These are phyloP conservation scores for Fragum fragum DNA, from an alignment of 2,888 invertebrate genomes.

Conservation along the genomic window DNA sequence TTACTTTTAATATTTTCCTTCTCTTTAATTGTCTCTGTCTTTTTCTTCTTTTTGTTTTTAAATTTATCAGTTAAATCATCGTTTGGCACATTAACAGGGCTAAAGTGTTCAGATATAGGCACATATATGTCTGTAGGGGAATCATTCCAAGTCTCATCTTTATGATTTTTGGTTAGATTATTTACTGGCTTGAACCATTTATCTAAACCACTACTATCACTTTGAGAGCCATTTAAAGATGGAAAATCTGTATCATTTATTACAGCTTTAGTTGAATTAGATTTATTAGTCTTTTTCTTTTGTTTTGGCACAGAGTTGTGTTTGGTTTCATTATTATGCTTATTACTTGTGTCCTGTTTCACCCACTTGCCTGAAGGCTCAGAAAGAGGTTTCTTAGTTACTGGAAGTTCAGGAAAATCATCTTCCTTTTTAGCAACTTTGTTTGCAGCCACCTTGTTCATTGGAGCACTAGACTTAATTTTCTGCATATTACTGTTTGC, in stretches of 20 bases:
- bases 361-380: constrained; percentile 26
- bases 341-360: not conserved
- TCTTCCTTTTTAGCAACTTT: constrained; percentile 38
- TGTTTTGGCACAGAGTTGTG: constrained; percentile 28
- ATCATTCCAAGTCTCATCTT: constrained; percentile 40
- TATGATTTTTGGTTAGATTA: not conserved
- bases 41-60: constrained; percentile 80
- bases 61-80: constrained; percentile 43
- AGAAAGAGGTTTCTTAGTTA: constrained; percentile 36
- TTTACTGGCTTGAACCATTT: constrained; percentile 31
- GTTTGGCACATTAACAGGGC: constrained; percentile 61
- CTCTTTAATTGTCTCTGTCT: constrained; percentile 59
- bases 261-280: constrained; percentile 4
- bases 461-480: not conserved
- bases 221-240: constrained; percentile 78
- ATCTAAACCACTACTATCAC: constrained; percentile 21
- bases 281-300: constrained; percentile 17
- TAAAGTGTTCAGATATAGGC: constrained; percentile 36
- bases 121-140: constrained; percentile 6
- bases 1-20: constrained; percentile 48
- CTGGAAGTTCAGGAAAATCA: constrained; percentile 65
- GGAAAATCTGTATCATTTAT: constrained; percentile 82
- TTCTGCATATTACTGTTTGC: not conserved
- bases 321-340: constrained; percentile 23
- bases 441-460: constrained; percentile 11